A percentile compares a stretch with the other conserved stretches of the same genome.
These are phyloP conservation scores for Polyploca ridens DNA, from an alignment of 2,888 invertebrate genomes.

Conservation along the genomic window DNA sequence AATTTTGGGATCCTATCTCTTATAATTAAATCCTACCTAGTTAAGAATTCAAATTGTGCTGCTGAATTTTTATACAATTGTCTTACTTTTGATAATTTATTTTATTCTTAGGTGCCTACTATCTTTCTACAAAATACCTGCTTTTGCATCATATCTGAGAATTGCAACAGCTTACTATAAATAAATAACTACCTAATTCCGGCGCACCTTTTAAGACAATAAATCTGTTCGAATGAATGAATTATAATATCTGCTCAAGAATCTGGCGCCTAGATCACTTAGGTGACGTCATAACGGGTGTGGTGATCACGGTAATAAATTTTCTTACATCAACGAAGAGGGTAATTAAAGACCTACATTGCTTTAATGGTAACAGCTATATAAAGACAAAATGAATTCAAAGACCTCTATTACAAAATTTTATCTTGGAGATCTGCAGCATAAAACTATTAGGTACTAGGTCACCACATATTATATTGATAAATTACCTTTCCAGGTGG, in stretches of 20 bases:
- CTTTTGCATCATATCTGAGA: constrained; percentile 1
- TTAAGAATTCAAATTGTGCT: too few relatives aligned
- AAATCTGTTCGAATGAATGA: constrained; percentile 12
- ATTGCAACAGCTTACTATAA: constrained; percentile 4
- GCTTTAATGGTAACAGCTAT: neutral
- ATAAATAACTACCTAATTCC: constrained; percentile 3
- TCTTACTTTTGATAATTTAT: neutral
- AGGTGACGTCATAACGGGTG: constrained; percentile 11
- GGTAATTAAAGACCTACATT: neutral
- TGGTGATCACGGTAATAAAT: constrained; percentile 8
- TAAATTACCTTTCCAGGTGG: too few relatives aligned
- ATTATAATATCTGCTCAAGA: constrained; percentile 12
- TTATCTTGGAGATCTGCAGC: neutral
- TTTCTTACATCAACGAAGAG: neutral
- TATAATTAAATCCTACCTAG: too few relatives aligned
- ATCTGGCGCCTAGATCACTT: constrained; percentile 11
- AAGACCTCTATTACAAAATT: neutral
- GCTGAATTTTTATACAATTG: neutral
- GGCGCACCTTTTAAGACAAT: constrained; percentile 11
- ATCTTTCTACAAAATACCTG: neutral
- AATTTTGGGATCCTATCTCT: too few relatives aligned
- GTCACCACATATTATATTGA: too few relatives aligned
- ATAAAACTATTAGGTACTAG: neutral
- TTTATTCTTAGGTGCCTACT: too few relatives aligned
- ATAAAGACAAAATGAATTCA: neutral